phyloP scores from a whole-genome alignment of 1,140 invertebrate species.

The Eurosta solidaginis region DNA sequence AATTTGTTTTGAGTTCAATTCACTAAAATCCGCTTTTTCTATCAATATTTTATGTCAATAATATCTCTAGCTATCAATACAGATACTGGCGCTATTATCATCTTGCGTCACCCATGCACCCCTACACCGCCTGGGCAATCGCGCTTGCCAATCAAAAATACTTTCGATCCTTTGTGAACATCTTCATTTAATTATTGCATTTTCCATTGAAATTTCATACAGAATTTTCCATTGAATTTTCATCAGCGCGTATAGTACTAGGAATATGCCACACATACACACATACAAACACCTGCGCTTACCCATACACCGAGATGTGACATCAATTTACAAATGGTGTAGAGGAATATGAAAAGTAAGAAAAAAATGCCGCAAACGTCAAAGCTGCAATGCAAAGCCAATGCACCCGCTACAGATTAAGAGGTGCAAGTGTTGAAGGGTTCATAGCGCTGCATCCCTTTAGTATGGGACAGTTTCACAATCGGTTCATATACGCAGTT shows the following conservation, averaged over 20 bases:
- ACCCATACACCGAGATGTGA: too few species aligned
- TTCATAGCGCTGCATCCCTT: neutral
- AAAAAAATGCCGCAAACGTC: neutral
- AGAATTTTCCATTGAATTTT: constrained; percentile 29
- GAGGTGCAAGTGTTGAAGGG: neutral
- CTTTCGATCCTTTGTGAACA: constrained; percentile 6
- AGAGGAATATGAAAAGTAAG: neutral
- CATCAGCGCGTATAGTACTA: neutral
- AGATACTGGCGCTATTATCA: too few species aligned
- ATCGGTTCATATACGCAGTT: neutral
- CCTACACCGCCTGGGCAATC: neutral
- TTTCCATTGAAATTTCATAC: constrained; percentile 19
- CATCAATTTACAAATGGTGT: constrained; percentile 3
- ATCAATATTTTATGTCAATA: constrained; percentile 1
- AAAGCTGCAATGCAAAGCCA: neutral
- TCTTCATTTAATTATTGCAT: constrained; percentile 24
- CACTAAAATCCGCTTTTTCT: constrained; percentile 16
- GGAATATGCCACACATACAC: neutral
- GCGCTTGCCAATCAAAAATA: neutral
- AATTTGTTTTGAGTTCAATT: neutral
- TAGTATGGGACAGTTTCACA: too few species aligned
- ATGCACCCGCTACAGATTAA: neutral
- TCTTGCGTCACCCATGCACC: neutral
- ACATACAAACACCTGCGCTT: neutral
- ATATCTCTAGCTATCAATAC: neutral